Evolutionary conservation across 2,797 vertebrate species (phyloP).

Genomic region (Linurgus olivaceus): DNA sequence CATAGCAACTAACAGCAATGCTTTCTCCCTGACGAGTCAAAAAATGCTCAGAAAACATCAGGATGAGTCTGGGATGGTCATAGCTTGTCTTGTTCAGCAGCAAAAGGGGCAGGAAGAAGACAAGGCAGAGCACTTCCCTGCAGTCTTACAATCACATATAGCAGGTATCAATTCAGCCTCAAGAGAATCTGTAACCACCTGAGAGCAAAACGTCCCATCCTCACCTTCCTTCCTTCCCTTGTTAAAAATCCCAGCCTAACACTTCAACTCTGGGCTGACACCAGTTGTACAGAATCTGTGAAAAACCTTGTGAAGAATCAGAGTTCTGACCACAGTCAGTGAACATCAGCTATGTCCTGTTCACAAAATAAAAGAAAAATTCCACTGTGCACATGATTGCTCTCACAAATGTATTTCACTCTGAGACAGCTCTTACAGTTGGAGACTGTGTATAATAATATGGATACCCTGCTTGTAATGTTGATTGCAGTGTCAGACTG

Average conservation of each 20-base stretch:
- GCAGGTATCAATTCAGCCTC: background rate
- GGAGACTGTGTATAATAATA: background rate
- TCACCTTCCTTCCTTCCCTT: background rate
- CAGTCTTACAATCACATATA: background rate
- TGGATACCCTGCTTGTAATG: conserved; percentile 71
- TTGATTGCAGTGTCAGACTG: conserved; percentile 88
- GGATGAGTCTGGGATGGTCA: background rate
- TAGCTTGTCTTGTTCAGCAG: background rate
- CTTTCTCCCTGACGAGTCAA: background rate
- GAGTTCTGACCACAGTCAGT: background rate
- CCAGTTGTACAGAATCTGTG: background rate
- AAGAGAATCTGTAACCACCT: background rate
- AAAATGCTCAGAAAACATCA: background rate
- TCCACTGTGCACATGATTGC: background rate
- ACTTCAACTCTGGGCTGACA: background rate
- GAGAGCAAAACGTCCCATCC: background rate
- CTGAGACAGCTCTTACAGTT: background rate
- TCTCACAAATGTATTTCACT: background rate
- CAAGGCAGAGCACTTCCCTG: background rate
- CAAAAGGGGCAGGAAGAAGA: background rate
- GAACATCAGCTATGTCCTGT: background rate
- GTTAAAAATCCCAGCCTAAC: background rate
- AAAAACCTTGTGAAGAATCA: background rate
- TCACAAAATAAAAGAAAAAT: background rate
- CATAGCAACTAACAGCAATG: background rate